phyloP scores from a whole-genome alignment of 1,140 invertebrate genomes.

The Elysia chlorotica region DNA sequence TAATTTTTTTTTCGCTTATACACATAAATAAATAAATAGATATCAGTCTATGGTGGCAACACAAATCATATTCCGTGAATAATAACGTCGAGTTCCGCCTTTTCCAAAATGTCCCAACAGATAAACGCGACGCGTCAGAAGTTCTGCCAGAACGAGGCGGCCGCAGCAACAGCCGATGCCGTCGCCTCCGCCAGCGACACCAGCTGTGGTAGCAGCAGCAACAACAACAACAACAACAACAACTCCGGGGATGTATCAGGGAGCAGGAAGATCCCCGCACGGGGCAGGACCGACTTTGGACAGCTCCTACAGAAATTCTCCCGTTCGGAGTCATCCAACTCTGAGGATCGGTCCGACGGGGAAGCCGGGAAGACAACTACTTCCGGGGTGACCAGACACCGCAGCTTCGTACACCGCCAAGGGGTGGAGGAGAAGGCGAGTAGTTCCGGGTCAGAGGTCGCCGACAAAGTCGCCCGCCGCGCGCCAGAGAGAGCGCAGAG shows the following conservation, averaged over 20 bases:
- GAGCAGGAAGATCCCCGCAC: not conserved
- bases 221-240: not conserved
- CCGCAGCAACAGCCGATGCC: too few relatives aligned
- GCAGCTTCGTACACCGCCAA: conserved; percentile 1
- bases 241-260: not conserved
- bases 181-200: too few relatives aligned
- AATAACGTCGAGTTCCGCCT: too few relatives aligned
- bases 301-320: conserved; percentile 34
- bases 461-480: not conserved
- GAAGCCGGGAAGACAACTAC: not conserved
- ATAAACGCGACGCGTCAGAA: conserved; percentile 9
- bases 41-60: too few relatives aligned
- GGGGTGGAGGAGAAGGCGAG: not conserved
- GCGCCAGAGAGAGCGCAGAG: conserved; percentile 30
- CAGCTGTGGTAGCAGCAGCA: not conserved
- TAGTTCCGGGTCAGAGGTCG: conserved; percentile 28
- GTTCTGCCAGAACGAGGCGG: conserved; percentile 8
- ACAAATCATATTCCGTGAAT: too few relatives aligned
- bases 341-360: conserved; percentile 23
- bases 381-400: not conserved
- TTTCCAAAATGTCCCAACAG: not conserved
- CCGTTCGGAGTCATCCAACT: conserved; percentile 32
- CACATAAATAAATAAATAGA: too few relatives aligned
- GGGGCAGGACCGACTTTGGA: conserved; percentile 20
- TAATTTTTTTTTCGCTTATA: too few relatives aligned